Conservation (phyloP, 2,888 invertebrate species). For the Pardosa pseudoannulata region DNA sequence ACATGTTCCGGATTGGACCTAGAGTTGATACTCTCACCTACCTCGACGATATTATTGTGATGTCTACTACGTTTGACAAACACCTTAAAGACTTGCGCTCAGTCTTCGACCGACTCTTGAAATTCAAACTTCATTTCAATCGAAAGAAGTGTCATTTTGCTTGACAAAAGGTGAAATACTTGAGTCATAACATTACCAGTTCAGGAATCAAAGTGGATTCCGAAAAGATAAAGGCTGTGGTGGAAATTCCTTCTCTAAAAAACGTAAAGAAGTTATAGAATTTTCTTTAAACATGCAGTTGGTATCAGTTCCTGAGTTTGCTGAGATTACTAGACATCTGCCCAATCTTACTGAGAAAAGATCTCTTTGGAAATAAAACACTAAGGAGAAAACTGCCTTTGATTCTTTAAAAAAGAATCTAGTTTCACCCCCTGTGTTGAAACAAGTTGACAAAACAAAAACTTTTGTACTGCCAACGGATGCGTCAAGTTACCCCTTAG, state of each 20-base stretch:
- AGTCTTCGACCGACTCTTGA: constrained; percentile 15
- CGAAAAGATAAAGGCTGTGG: not conserved
- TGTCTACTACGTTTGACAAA: constrained; percentile 6
- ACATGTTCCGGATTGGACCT: not conserved
- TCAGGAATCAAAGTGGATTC: constrained; percentile 10
- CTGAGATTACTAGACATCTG: not conserved
- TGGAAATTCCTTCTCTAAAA: not conserved
- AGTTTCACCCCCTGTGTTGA: not conserved
- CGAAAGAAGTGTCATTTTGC: constrained; percentile 29
- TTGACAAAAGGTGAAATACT: constrained; percentile 9
- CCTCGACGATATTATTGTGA: constrained; percentile 27
- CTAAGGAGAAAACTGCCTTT: not conserved
- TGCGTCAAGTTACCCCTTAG: not conserved
- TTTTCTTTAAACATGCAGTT: constrained; percentile 33
- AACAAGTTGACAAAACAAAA: not conserved
- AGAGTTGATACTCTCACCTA: not conserved
- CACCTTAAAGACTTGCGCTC: not conserved
- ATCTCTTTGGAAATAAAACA: not conserved
- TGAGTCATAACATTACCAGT: constrained; percentile 5
- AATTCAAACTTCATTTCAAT: constrained; percentile 18
- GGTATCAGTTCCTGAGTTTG: constrained; percentile 24
- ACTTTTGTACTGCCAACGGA: not conserved
- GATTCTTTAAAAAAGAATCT: not conserved
- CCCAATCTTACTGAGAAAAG: constrained; percentile 26
- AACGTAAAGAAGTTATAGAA: constrained; percentile 20